These are phyloP conservation scores for Phylloscopus trochiloides DNA, from an alignment of 2,113 vertebrate genomes.

Conservation along the genomic window DNA sequence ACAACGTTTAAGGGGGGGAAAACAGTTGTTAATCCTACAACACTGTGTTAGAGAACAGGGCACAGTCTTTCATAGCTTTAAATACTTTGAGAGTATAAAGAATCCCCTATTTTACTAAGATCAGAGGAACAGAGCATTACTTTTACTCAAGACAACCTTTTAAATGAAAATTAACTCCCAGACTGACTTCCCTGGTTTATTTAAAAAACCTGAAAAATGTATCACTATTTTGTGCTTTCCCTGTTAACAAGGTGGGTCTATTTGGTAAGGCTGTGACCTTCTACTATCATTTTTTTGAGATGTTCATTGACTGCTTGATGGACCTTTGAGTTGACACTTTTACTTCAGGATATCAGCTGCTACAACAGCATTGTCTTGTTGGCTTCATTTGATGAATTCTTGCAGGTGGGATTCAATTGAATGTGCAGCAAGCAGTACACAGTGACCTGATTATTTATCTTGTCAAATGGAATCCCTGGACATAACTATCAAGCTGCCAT, in stretches of 20 bases:
- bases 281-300: background rate
- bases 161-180: background rate
- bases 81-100: background rate
- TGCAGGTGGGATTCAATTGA: background rate
- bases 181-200: background rate
- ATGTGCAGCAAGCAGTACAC: background rate
- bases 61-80: background rate
- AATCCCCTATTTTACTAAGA: background rate
- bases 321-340: background rate
- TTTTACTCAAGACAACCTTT: background rate
- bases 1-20: background rate
- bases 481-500: background rate
- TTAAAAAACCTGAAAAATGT: background rate
- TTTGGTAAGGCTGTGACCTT: background rate
- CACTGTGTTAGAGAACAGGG: background rate
- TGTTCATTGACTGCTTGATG: background rate
- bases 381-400: background rate
- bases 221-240: background rate
- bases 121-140: background rate
- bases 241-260: background rate
- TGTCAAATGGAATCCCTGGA: constrained; percentile 17
- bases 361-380: background rate
- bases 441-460: constrained; percentile 2
- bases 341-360: background rate
- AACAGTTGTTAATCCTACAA: background rate